A percentile compares a stretch with the other conserved stretches of the same genome.
phyloP scores from a whole-genome alignment of 1,140 invertebrate species.

The Drosophila lacertosa region DNA sequence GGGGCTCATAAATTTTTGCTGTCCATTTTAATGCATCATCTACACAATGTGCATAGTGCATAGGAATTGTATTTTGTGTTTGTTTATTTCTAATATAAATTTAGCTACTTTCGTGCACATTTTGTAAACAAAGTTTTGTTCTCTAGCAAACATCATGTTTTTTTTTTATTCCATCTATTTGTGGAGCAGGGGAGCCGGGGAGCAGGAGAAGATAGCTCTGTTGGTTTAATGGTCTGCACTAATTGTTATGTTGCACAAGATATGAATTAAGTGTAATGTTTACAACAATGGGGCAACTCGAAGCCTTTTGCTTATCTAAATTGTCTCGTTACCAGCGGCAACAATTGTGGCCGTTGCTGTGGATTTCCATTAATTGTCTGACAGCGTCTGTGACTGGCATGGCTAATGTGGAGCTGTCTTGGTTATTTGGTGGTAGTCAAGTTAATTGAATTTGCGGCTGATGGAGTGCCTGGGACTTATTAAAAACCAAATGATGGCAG shows the following conservation, averaged over 20 bases:
- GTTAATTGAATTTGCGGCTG: conserved; percentile 65
- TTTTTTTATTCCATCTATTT: too few relatives aligned
- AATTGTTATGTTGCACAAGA: conserved; percentile 82
- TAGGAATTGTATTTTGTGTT: conserved; percentile 44
- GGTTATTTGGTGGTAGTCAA: conserved; percentile 29
- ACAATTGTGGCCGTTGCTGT: conserved; percentile 49
- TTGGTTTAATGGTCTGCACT: conserved; percentile 60
- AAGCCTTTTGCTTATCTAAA: conserved; percentile 66
- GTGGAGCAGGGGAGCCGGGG: background rate
- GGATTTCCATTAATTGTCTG: conserved; percentile 62
- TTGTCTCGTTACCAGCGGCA: conserved; percentile 57
- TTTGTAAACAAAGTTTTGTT: conserved; percentile 57
- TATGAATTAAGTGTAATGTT: conserved; percentile 70
- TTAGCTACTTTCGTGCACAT: conserved; percentile 80
- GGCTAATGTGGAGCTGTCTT: conserved; percentile 33
- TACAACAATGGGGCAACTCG: conserved; percentile 20
- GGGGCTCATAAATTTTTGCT: conserved; percentile 61
- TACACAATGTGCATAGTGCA: conserved; percentile 33
- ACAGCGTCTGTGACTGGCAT: conserved; percentile 58
- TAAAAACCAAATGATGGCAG: conserved; percentile 11
- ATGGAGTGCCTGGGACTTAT: conserved; percentile 42
- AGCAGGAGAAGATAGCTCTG: conserved; percentile 10
- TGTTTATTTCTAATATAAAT: conserved; percentile 81
- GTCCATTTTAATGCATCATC: conserved; percentile 70
- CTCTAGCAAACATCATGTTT: conserved; percentile 25